phyloP scores from a whole-genome alignment of 2,113 vertebrate genomes.

The Notarius quadriscutis region DNA sequence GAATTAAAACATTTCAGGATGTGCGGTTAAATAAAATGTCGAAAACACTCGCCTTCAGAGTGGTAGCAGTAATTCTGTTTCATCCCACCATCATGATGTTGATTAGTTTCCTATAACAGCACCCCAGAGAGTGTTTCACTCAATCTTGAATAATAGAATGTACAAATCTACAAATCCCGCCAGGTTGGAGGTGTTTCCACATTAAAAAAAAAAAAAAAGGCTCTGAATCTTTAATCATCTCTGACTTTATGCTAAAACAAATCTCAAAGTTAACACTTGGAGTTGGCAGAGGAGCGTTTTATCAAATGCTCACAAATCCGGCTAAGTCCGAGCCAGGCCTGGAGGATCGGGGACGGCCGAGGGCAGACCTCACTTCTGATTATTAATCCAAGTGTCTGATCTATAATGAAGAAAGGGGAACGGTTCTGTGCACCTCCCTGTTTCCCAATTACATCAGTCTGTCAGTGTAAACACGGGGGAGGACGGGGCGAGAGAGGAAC shows the following conservation, averaged over 20 bases:
- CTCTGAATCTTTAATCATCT: neutral
- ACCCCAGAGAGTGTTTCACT: neutral
- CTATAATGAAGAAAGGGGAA: slow-evolving; percentile 54
- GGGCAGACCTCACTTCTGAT: slow-evolving; percentile 19
- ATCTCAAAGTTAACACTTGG: neutral
- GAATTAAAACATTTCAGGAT: no score
- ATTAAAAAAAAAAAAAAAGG: neutral
- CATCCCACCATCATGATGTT: neutral
- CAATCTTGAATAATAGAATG: neutral
- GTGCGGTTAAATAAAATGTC: no score
- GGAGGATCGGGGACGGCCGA: neutral
- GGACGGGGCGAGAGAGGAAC: slow-evolving; percentile 43
- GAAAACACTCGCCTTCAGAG: neutral
- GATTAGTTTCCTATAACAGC: neutral
- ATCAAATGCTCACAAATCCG: neutral
- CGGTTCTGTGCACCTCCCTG: slow-evolving; percentile 60
- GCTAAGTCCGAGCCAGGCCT: neutral
- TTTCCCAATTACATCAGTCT: slow-evolving; percentile 67
- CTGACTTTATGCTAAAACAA: neutral
- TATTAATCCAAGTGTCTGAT: slow-evolving; percentile 52
- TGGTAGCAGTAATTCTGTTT: neutral
- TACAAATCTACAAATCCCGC: neutral
- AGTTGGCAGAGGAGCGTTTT: neutral
- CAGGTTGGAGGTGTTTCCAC: neutral
- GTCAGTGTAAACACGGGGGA: slow-evolving; percentile 59